Conservation (phyloP, 2,888 invertebrate species). For the Sarcophaga caerulescens region DNA sequence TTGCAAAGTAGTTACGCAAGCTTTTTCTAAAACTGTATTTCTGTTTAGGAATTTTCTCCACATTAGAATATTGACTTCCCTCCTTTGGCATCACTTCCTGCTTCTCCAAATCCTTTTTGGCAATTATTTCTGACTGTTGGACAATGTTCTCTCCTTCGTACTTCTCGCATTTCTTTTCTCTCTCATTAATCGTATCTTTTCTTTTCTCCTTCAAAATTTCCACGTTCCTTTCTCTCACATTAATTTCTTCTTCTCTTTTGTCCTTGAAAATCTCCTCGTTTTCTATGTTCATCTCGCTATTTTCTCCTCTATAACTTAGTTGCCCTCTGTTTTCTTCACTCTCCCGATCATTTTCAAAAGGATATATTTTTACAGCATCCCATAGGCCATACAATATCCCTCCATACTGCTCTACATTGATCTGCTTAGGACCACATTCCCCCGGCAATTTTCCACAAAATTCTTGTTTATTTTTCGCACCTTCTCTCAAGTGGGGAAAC, state of each 20-base stretch:
- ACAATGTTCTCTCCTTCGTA: too few species aligned
- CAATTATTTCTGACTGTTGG: background rate
- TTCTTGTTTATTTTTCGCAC: background rate
- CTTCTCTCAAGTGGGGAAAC: constrained; percentile 14
- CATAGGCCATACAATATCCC: constrained; percentile 1
- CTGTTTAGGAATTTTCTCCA: background rate
- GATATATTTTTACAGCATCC: constrained; percentile 24
- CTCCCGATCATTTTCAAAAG: background rate
- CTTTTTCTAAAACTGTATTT: background rate
- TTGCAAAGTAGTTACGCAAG: background rate
- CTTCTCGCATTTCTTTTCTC: background rate
- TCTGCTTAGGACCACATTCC: background rate
- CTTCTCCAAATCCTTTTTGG: background rate
- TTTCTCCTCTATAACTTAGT: background rate
- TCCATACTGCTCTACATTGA: background rate
- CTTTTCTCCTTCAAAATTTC: background rate
- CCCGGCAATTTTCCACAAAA: too few species aligned
- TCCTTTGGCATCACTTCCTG: background rate
- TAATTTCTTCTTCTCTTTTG: background rate
- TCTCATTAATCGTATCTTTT: background rate
- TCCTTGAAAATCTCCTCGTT: background rate
- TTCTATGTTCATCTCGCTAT: background rate
- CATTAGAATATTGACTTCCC: too few species aligned
- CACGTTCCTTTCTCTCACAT: background rate
- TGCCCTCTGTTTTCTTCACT: background rate